Evolutionary conservation across 1,140 invertebrate species (phyloP).

Genomic region (Acromyrmex heyeri): DNA sequence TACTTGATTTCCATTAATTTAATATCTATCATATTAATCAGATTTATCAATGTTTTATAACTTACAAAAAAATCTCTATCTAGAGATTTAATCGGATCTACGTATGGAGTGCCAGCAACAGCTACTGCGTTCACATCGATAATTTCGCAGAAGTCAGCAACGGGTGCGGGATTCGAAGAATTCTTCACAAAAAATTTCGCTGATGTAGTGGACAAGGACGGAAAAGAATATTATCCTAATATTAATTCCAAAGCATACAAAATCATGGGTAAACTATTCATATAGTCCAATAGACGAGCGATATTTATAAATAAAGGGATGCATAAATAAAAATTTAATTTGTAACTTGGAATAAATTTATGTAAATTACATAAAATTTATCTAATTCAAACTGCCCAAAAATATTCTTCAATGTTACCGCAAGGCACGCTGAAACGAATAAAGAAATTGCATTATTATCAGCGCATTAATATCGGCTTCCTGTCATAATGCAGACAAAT

Average conservation of each 20-base stretch:
- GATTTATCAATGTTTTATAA: not conserved
- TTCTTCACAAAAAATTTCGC: slow-evolving; percentile 40
- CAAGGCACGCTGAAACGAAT: not conserved
- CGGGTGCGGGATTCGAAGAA: slow-evolving; percentile 66
- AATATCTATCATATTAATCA: not conserved
- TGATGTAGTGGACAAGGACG: slow-evolving; percentile 65
- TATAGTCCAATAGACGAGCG: no score
- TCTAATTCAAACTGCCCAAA: not conserved
- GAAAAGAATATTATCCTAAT: slow-evolving; percentile 60
- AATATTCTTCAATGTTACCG: not conserved
- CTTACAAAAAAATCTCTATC: not conserved
- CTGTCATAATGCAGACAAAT: slow-evolving; percentile 26
- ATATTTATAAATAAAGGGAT: not conserved
- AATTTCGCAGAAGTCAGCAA: slow-evolving; percentile 70
- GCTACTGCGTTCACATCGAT: slow-evolving; percentile 71
- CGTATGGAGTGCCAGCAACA: slow-evolving; percentile 68
- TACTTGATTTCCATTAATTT: not conserved
- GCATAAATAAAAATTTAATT: not conserved
- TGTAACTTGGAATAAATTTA: not conserved
- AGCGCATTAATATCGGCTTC: slow-evolving; percentile 34
- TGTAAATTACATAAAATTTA: not conserved
- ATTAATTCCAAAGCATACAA: slow-evolving; percentile 58
- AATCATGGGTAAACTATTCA: slow-evolving; percentile 72
- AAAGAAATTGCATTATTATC: not conserved
- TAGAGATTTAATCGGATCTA: slow-evolving; percentile 65